Evolutionary conservation across 2,797 vertebrate genomes (phyloP).

Genomic region (Pitangus sulphuratus): DNA sequence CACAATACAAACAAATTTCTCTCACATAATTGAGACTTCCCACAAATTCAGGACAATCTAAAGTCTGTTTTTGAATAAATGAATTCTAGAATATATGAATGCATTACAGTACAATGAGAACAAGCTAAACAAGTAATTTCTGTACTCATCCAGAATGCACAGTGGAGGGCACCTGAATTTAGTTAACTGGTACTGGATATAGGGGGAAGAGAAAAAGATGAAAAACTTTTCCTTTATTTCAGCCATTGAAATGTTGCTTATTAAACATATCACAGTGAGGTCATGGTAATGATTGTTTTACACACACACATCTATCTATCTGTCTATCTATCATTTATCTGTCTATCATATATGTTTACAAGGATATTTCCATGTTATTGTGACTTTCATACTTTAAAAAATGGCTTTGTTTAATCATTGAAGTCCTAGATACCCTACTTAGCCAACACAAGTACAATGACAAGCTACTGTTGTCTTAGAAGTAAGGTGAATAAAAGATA

Average conservation of each 20-base stretch:
- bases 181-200: background rate
- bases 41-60: background rate
- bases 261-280: background rate
- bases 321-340: background rate
- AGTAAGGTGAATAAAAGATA: background rate
- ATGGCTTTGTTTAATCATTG: background rate
- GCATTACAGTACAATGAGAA: background rate
- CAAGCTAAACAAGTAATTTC: background rate
- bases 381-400: background rate
- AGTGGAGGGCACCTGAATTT: background rate
- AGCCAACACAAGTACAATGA: background rate
- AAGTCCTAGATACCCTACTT: background rate
- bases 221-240: background rate
- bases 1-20: background rate
- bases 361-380: background rate
- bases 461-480: background rate
- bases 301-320: background rate
- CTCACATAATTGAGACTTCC: background rate
- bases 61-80: background rate
- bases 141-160: background rate
- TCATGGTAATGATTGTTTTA: background rate
- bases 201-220: background rate
- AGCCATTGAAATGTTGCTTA: background rate
- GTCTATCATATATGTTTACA: background rate
- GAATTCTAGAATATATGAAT: background rate